Percentiles rank a stretch among this genome's conserved stretches.
These are phyloP conservation scores for Rhinichthys osculus DNA, from an alignment of 2,797 vertebrate species.

Conservation along the genomic window DNA sequence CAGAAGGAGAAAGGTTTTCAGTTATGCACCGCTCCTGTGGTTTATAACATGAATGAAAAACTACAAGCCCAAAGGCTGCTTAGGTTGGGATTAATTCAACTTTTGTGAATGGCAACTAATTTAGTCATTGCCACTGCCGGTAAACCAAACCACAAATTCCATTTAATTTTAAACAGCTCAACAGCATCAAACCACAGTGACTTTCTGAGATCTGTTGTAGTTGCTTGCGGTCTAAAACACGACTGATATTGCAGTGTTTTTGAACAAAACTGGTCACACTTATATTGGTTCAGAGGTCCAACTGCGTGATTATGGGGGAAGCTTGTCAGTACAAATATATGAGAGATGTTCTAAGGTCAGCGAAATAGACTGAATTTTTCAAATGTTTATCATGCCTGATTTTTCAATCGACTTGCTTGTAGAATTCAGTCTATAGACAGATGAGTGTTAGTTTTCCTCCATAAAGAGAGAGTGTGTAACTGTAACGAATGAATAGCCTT, in stretches of 20 bases:
- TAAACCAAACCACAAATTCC: conserved; percentile 57
- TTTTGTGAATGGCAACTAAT: conserved; percentile 44
- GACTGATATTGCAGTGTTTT: conserved; percentile 58
- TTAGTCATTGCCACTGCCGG: conserved; percentile 30
- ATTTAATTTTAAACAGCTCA: conserved; percentile 39
- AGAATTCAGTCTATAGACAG: not conserved
- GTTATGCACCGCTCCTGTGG: not conserved
- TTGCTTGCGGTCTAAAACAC: conserved; percentile 28
- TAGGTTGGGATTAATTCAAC: conserved; percentile 16
- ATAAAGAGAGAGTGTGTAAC: conserved; percentile 19
- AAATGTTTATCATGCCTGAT: conserved; percentile 27
- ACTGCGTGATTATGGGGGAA: conserved; percentile 26
- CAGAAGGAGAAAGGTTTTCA: not conserved
- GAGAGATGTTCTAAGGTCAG: not conserved
- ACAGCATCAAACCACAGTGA: conserved; percentile 26
- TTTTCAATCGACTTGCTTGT: not conserved
- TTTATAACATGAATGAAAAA: conserved; percentile 30
- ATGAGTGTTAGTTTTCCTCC: not conserved
- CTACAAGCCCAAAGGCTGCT: conserved; percentile 6
- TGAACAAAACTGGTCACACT: conserved; percentile 61
- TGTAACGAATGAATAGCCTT: not conserved
- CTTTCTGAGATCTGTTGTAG: conserved; percentile 49
- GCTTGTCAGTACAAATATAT: conserved; percentile 24
- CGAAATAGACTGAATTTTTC: not conserved
- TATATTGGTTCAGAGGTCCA: conserved; percentile 44